Base-by-base conservation (phyloP, 2,888 invertebrate species). In the Patella pellucida region DNA sequence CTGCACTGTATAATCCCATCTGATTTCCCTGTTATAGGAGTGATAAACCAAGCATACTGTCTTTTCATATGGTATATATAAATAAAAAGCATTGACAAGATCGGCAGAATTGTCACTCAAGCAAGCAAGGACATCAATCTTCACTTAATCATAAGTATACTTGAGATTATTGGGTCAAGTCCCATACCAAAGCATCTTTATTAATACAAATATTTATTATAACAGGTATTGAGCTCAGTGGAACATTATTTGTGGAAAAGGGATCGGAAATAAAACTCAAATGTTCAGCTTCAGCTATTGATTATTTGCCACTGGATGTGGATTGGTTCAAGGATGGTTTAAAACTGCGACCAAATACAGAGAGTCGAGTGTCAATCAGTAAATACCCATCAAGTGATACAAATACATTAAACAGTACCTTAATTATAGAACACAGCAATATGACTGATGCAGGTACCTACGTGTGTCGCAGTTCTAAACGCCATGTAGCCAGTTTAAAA, bases 251-350 rank as follows among this genome's bases (percentile, higher is more conserved):
- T 62, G 62, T 62, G 9, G 62, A 62, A 62, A 62, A 23, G 23
- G 62, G 62, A 62, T 19, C 62, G 23, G 62, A 62, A 23, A 62
- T 62, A 62, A 62, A 62, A 23, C 23, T 62, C 19, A 62, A 62
- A 23, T 62, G 62, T 62, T 62, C 62, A 51, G 69, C 69, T n/a
- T 50, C 50, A 31, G 51, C 69, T n/a, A 62, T 62, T 12, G 62
- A 62, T 23, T 62, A 62, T 62, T 62, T 78, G 11, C 76, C 80
- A 23, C 81, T 81, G 62, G 81, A 79, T 71, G 52, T 82, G 2
- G 79, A 79, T 52, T 82, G 82, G 82, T 82, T 78, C 67, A 82
- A 79, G 62, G 73, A 82, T 72, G 81, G 82, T 1, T 70, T 74
- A 52, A 51, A 76, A 51, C 52, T 82, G 70, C 75, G 77, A 51